phyloP scores from a whole-genome alignment of 2,797 vertebrate species.

The Gymnothorax reevesii region DNA sequence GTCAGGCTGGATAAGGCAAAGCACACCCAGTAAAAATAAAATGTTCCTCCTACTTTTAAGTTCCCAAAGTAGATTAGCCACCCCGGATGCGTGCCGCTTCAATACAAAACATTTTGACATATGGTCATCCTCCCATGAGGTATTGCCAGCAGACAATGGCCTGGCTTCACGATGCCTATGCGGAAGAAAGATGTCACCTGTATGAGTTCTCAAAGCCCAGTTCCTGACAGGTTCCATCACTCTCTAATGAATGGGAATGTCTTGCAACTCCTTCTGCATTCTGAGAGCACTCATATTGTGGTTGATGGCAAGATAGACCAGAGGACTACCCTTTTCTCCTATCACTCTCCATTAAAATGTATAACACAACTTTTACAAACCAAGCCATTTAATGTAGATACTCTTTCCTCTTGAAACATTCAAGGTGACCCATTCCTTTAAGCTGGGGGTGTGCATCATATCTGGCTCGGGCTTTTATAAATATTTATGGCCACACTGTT shows the following conservation, averaged over 20 bases:
- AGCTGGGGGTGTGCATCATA: neutral
- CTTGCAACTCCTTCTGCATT: neutral
- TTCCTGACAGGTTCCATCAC: neutral
- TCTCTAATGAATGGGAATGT: neutral
- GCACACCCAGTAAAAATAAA: neutral
- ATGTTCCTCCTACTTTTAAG: neutral
- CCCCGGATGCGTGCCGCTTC: neutral
- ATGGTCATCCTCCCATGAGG: neutral
- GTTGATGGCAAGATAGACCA: neutral
- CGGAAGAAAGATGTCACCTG: conserved; percentile 11
- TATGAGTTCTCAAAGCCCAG: conserved; percentile 2
- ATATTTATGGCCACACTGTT: conserved; percentile 5
- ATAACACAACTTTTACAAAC: neutral
- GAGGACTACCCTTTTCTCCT: neutral
- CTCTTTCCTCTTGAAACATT: neutral
- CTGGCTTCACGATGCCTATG: neutral
- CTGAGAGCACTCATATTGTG: neutral
- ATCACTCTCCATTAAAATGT: neutral
- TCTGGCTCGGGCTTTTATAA: conserved; percentile 3
- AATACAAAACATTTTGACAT: conserved; percentile 4
- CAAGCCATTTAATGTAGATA: conserved; percentile 13
- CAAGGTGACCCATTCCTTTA: conserved; percentile 26
- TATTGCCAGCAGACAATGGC: neutral
- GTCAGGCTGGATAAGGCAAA: neutral
- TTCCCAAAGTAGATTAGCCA: neutral